Conservation (phyloP, 2,888 invertebrate genomes). For the Cosmopolites sordidus region DNA sequence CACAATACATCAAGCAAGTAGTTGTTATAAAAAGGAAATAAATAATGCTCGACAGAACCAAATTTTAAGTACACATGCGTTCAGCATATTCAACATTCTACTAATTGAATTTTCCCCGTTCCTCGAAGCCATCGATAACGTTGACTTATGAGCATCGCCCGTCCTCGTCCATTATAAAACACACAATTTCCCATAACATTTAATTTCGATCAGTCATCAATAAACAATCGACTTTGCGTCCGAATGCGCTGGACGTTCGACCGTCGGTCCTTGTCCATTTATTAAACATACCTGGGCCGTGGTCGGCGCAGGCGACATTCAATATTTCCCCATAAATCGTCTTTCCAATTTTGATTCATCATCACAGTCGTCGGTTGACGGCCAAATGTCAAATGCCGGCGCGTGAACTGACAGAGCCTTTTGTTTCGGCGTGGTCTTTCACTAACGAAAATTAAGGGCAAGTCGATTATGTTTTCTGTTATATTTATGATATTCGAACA, state of each 20-base stretch:
- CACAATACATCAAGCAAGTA: no score
- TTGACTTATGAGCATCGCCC: conserved; percentile 1
- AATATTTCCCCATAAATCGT: conserved; percentile 1
- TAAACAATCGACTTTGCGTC: not conserved
- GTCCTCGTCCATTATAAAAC: conserved; percentile 1
- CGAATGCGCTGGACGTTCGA: conserved; percentile 1
- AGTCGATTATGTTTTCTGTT: no score
- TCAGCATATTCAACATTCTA: not conserved
- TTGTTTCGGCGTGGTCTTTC: not conserved
- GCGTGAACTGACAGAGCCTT: not conserved
- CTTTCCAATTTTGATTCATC: conserved; percentile 18
- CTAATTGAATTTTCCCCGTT: not conserved
- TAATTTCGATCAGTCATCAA: conserved; percentile 1
- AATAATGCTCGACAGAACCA: no score
- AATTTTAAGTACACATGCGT: not conserved
- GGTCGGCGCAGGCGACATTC: not conserved
- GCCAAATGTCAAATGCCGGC: conserved; percentile 21
- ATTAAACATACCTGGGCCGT: not conserved
- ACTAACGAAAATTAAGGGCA: no score
- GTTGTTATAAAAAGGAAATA: no score
- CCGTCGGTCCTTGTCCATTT: not conserved
- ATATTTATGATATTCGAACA: no score
- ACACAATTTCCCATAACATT: conserved; percentile 2
- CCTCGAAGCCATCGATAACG: not conserved
- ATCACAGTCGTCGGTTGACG: conserved; percentile 11